A percentile compares a stretch with the other conserved stretches of the same genome.
Evolutionary conservation across 2,888 invertebrate genomes (phyloP).

Genomic region (Electrophaes corylata): DNA sequence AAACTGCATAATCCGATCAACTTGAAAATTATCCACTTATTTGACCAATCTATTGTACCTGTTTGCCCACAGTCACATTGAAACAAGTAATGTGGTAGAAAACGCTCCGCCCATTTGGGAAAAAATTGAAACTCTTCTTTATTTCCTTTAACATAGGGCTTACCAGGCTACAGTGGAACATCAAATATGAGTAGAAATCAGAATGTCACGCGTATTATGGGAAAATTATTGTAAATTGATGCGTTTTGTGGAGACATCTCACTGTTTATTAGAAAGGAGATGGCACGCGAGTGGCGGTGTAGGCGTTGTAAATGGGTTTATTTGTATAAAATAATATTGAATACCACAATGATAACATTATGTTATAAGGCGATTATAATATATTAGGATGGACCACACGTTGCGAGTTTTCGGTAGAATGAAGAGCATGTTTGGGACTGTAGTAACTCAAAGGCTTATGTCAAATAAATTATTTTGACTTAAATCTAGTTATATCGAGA

Average conservation of each 20-base stretch:
- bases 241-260: conserved; percentile 40
- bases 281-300: conserved; percentile 41
- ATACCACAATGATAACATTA: conserved; percentile 49
- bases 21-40: conserved; percentile 24
- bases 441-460: conserved; percentile 26
- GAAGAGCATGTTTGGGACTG: conserved; percentile 16
- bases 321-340: conserved; percentile 45
- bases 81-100: conserved; percentile 8
- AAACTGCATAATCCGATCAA: conserved; percentile 21
- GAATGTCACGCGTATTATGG: conserved; percentile 54
- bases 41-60: conserved; percentile 32
- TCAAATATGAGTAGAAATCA: conserved; percentile 34
- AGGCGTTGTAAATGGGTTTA: conserved; percentile 52
- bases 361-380: conserved; percentile 45
- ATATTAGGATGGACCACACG: conserved; percentile 47
- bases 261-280: conserved; percentile 38
- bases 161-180: neutral
- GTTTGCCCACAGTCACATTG: conserved; percentile 34
- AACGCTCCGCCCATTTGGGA: neutral
- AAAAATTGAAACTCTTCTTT: conserved; percentile 6
- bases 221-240: conserved; percentile 69
- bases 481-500: conserved; percentile 13
- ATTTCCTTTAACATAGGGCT: conserved; percentile 5
- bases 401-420: conserved; percentile 34
- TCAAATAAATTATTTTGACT: conserved; percentile 25